These are phyloP conservation scores for Cyclura pinguis DNA, from an alignment of 2,797 vertebrate species.

Conservation along the genomic window DNA sequence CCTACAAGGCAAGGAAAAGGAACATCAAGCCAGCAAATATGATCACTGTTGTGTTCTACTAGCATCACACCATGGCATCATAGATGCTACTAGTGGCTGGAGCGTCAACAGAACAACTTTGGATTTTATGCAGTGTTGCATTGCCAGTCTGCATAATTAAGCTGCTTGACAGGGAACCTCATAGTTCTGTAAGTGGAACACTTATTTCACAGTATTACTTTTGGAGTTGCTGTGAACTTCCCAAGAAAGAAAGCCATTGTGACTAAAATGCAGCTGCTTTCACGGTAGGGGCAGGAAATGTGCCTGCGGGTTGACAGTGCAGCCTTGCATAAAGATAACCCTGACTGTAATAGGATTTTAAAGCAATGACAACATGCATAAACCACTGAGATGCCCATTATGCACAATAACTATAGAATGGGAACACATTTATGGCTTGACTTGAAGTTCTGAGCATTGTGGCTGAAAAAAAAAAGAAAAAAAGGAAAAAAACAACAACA, in stretches of 20 bases:
- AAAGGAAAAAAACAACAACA: neutral
- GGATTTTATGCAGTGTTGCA: neutral
- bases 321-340: neutral
- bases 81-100: neutral
- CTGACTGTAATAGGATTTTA: slow-evolving; percentile 22
- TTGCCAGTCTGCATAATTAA: slow-evolving; percentile 31
- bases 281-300: neutral
- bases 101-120: neutral
- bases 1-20: neutral
- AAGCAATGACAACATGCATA: slow-evolving; percentile 16
- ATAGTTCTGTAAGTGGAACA: slow-evolving; percentile 5
- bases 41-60: neutral
- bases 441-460: neutral
- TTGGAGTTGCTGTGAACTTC: slow-evolving; percentile 21
- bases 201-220: slow-evolving; percentile 23
- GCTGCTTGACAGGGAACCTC: slow-evolving; percentile 12
- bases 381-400: neutral
- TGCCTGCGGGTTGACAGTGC: neutral
- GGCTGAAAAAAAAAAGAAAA: neutral
- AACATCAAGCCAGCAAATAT: neutral
- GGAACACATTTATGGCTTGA: slow-evolving; percentile 15
- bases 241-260: slow-evolving; percentile 4
- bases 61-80: neutral
- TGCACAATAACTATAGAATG: slow-evolving; percentile 8
- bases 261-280: slow-evolving; percentile 28